Conservation (phyloP, 2,888 invertebrate genomes). For the Rhogogaster chlorosoma region DNA sequence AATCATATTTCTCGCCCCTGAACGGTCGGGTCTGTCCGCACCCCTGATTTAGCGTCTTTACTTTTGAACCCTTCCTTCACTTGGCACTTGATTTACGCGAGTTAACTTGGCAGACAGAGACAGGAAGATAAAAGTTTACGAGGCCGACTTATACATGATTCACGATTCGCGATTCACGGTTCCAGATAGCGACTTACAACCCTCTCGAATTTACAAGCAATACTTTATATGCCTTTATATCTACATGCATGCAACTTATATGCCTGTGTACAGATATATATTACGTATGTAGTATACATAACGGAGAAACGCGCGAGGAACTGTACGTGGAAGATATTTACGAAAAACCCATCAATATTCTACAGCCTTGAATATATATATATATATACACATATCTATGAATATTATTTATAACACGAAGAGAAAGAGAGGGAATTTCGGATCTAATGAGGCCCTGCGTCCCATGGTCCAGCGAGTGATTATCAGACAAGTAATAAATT, state of each 20-base stretch:
- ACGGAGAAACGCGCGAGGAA: neutral
- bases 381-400: neutral
- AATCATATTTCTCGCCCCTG: conserved; percentile 67
- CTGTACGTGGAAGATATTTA: neutral
- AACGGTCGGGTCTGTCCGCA: conserved; percentile 57
- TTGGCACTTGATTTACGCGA: conserved; percentile 45
- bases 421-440: neutral
- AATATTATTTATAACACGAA: conserved; percentile 35
- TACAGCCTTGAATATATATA: neutral
- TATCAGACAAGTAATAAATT: conserved; percentile 39
- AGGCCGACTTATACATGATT: conserved; percentile 38
- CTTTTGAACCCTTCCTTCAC: conserved; percentile 64
- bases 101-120: conserved; percentile 39
- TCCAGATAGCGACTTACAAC: conserved; percentile 44
- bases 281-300: neutral
- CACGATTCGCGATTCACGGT: conserved; percentile 44
- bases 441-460: neutral
- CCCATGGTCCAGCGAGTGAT: neutral
- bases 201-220: conserved; percentile 45
- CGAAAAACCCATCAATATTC: neutral
- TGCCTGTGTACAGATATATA: too few species aligned
- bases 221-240: conserved; percentile 3
- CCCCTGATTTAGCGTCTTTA: conserved; percentile 73
- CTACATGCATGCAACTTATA: neutral
- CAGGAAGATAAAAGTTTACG: conserved; percentile 38